phyloP scores from a whole-genome alignment of 2,113 vertebrate genomes.

The Cromileptes altivelis region DNA sequence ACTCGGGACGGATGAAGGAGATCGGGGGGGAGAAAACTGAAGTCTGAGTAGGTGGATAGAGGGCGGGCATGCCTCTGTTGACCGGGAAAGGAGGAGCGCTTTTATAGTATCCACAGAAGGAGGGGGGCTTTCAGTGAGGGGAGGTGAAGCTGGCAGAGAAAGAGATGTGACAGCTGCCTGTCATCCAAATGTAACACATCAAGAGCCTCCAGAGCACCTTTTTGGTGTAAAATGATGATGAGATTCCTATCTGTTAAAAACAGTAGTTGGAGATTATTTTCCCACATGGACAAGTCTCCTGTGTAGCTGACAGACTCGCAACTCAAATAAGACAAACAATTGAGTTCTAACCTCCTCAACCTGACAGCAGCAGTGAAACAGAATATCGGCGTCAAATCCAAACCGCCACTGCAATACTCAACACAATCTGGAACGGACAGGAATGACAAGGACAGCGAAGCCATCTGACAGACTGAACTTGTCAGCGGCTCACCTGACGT shows the following conservation, averaged over 20 bases:
- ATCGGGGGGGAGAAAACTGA: constrained; percentile 28
- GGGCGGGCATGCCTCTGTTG: constrained; percentile 38
- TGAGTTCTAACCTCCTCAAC: background rate
- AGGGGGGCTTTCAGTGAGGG: background rate
- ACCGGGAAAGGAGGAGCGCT: background rate
- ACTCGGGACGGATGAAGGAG: constrained; percentile 33
- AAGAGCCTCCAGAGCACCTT: background rate
- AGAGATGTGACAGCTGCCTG: constrained; percentile 11
- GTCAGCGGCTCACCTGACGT: background rate
- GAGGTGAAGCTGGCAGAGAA: constrained; percentile 4
- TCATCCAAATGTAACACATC: constrained; percentile 16
- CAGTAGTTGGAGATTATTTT: background rate
- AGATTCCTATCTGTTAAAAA: background rate
- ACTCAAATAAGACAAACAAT: constrained; percentile 31
- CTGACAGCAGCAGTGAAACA: constrained; percentile 28
- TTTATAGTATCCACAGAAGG: background rate
- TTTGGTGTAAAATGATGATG: background rate
- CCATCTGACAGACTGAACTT: background rate
- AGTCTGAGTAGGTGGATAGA: constrained; percentile 6
- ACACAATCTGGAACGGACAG: background rate
- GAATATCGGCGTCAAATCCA: constrained; percentile 4
- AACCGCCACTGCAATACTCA: background rate
- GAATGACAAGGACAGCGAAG: background rate
- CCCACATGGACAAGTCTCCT: background rate
- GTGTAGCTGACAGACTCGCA: constrained; percentile 29